Conservation (phyloP, 2,797 vertebrate genomes). For the Alectoris magna region DNA sequence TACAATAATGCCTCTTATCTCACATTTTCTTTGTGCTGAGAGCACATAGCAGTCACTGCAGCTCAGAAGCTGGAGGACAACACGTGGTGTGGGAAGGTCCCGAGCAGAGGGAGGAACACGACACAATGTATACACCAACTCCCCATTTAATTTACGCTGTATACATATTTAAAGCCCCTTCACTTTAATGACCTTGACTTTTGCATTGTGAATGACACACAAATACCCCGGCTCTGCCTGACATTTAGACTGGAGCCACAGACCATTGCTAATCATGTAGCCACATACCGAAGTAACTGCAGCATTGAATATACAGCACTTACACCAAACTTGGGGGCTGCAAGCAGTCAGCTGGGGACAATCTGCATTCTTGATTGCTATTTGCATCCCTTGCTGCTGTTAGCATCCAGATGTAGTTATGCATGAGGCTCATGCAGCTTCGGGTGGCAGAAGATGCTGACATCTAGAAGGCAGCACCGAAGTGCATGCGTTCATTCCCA, state of each 20-base stretch:
- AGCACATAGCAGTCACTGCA: fast-evolving
- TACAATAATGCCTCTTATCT: not conserved
- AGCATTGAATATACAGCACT: not conserved
- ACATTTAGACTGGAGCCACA: not conserved
- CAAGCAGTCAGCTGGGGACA: not conserved
- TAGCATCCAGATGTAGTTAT: not conserved
- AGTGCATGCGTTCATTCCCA: not conserved
- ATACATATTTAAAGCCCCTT: not conserved
- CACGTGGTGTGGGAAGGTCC: not conserved
- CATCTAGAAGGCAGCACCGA: too few species aligned
- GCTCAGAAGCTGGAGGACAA: not conserved
- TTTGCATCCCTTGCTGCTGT: not conserved
- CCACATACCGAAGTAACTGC: not conserved
- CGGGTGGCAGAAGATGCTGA: not conserved
- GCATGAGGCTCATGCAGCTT: not conserved
- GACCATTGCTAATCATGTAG: not conserved
- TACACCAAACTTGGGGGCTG: not conserved
- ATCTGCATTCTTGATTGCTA: not conserved
- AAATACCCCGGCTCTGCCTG: not conserved
- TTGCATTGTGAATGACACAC: not conserved
- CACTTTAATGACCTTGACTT: not conserved
- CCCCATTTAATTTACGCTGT: not conserved
- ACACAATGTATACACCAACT: not conserved
- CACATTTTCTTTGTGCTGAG: not conserved
- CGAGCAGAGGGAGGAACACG: not conserved